A percentile compares a stretch with the other conserved stretches of the same genome.
phyloP scores from a whole-genome alignment of 2,797 vertebrate genomes.

The Arrhamphus sclerolepis region DNA sequence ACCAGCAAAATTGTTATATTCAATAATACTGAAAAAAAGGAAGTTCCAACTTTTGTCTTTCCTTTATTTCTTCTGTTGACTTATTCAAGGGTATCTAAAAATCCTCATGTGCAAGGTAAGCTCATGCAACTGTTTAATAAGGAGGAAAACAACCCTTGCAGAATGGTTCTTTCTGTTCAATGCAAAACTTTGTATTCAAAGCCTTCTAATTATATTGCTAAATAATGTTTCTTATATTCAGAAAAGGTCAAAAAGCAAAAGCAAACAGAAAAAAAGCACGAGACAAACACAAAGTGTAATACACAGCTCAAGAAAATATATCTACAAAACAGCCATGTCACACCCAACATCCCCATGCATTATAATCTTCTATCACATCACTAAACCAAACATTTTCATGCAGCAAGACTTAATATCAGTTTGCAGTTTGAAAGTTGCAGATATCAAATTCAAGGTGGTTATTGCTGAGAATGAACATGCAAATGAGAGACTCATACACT shows the following conservation, averaged over 20 bases:
- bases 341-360: not conserved
- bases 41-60: not conserved
- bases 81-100: not conserved
- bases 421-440: not conserved
- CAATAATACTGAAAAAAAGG: not conserved
- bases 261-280: too few species aligned
- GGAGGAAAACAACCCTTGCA: not conserved
- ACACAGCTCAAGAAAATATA: too few species aligned
- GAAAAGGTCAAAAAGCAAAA: too few species aligned
- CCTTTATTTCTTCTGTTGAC: not conserved
- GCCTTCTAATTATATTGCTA: not conserved
- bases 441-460: not conserved
- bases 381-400: not conserved
- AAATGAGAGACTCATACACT: conserved; percentile 10
- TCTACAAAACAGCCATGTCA: too few species aligned
- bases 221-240: too few species aligned
- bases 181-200: not conserved
- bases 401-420: not conserved
- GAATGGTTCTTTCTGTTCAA: not conserved
- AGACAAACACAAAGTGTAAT: too few species aligned
- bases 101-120: not conserved
- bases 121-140: conserved; percentile 1
- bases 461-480: not conserved
- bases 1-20: not conserved
- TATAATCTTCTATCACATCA: not conserved